Base-by-base conservation (phyloP, 2,888 invertebrate species). In the Catocala nupta region DNA sequence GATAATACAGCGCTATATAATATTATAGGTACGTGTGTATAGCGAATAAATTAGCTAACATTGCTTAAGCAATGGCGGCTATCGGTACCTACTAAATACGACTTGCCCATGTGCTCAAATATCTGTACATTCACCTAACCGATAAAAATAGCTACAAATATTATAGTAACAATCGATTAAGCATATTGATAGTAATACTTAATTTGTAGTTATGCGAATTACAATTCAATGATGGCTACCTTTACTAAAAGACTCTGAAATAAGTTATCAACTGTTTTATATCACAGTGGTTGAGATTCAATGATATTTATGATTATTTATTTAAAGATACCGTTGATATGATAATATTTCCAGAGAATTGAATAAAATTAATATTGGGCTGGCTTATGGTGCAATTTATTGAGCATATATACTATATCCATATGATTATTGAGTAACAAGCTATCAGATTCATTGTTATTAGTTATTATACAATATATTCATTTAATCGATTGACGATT, bases 281-380 rank as follows among this genome's bases (percentile, higher is more conserved):
- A 88, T 88, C 87, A 87, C 88, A 87, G 86, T 76, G 78, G 72
- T 75, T 72, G 75, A 83, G 78, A 86, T 80, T 83, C 69, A 66
- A 66, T 69, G 51, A 58, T 75, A 68, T 55, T 47, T 25, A 50
- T 43, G 36, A 50, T 51, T 52, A 33, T 36, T 42, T 54, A 62
- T 49, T 9, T 5, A 25, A 48, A n/a, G 12, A 13, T 45, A 6
- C 12, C 12, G 16, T 54, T 55, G 57, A 58, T 60, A 61, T 55
- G 59, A 65, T 33, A 43, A 49, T 50, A 33, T 16, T 44, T 54
- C 9, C 34, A 13, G 16, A 16, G 12, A 12, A n/a, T 9, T 8
- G 1, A 10, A 42, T 16, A 42, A 36, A 59, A 52, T 33, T 59
- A 47, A n/a, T 44, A 7, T 57, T 44, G 48, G 7, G 12, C 44